phyloP scores from a whole-genome alignment of 2,113 vertebrate genomes.

The Ictalurus punctatus region DNA sequence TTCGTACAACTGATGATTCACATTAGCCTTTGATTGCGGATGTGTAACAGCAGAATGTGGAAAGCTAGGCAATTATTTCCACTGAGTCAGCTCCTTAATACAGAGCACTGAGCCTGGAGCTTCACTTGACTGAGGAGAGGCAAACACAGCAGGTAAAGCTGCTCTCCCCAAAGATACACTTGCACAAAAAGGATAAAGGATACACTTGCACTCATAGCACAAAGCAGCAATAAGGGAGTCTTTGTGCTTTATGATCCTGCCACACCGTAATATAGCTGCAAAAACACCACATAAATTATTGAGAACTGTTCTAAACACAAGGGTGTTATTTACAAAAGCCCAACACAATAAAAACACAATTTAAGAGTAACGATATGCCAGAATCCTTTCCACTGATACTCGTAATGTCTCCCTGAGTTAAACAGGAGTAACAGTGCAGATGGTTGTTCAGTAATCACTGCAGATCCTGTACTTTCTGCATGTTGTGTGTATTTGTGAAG shows the following conservation, averaged over 20 bases:
- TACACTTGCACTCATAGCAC: background rate
- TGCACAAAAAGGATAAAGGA: background rate
- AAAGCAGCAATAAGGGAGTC: background rate
- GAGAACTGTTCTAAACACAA: conserved; percentile 18
- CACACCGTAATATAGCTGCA: background rate
- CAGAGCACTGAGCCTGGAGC: background rate
- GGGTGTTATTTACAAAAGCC: conserved; percentile 18
- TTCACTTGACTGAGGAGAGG: background rate
- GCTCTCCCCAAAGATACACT: background rate
- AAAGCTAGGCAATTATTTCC: conserved; percentile 27
- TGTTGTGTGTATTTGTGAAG: background rate
- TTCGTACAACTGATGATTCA: conserved; percentile 19
- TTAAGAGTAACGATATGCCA: background rate
- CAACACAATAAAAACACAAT: background rate
- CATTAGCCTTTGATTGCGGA: conserved; percentile 41
- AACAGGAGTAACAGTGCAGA: background rate
- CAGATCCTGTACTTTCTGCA: no score
- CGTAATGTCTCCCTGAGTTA: conserved; percentile 1
- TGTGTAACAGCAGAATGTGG: conserved; percentile 27
- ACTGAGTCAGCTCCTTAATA: conserved; percentile 31
- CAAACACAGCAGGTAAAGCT: conserved; percentile 26
- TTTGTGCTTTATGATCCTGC: background rate
- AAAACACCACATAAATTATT: background rate
- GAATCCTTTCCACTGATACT: background rate
- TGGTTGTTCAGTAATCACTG: background rate